Evolutionary conservation across 2,888 invertebrate species (phyloP).

Genomic region (Lordiphosa fenestrarum): DNA sequence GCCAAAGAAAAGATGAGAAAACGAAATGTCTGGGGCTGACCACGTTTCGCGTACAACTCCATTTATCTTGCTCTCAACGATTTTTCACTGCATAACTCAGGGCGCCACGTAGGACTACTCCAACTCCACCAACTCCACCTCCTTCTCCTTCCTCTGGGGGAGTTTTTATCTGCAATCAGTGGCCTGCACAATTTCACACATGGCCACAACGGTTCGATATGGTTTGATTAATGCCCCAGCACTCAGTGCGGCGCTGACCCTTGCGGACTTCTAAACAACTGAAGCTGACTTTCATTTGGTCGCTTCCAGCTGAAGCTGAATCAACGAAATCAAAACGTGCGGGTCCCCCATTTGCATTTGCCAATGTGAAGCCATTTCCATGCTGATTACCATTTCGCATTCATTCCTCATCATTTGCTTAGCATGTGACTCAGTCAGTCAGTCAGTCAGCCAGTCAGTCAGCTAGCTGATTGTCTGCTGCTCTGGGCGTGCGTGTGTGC

Average conservation of each 20-base stretch:
- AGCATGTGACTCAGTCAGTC: constrained; percentile 61
- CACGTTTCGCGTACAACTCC: constrained; percentile 50
- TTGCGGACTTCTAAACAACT: constrained; percentile 2
- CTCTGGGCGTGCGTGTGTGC: constrained; percentile 13
- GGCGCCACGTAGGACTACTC: constrained; percentile 49
- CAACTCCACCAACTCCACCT: background rate
- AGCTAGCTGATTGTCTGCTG: constrained; percentile 59
- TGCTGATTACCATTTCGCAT: constrained; percentile 70
- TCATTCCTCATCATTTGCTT: constrained; percentile 76
- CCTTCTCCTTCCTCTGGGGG: background rate
- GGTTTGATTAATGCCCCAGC: constrained; percentile 62
- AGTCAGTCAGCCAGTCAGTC: constrained; percentile 30
- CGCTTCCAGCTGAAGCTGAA: constrained; percentile 36
- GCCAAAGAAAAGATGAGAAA: background rate
- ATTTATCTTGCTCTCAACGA: constrained; percentile 63
- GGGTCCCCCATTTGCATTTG: constrained; percentile 40
- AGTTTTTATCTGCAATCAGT: constrained; percentile 58
- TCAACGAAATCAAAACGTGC: constrained; percentile 65
- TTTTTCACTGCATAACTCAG: constrained; percentile 71
- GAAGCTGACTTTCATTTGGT: constrained; percentile 1
- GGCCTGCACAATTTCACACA: constrained; percentile 62
- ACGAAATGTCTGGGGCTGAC: constrained; percentile 41
- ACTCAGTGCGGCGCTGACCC: constrained; percentile 1
- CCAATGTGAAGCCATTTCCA: constrained; percentile 55
- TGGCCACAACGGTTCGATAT: constrained; percentile 56